Evolutionary conservation across 2,888 invertebrate species (phyloP), one percentile per base, ranked within the genome.

Genomic region (Eupelmus urozonus): DNA sequence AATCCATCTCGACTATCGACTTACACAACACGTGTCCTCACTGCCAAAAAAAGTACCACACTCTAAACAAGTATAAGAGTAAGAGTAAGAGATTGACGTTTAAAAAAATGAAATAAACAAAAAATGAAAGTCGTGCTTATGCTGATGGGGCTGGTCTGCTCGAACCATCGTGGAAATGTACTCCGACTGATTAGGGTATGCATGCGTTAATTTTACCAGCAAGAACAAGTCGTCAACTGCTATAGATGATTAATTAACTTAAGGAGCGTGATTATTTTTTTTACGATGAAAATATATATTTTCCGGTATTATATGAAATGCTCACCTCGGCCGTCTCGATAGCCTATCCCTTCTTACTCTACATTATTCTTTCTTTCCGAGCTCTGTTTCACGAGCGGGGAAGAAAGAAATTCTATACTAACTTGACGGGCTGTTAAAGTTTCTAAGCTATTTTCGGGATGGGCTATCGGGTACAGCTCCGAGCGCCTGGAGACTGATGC

Each of bases 251-350:
- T 88, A 88, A 87, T 88, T 88, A 72, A 78, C 85, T 87, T 88
- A 88, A 88, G 87, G 84, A 88, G 87, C 85, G 88, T 85, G 86
- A 87, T 88, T 88, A 89, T 89, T 89, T 89, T 89, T 89, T 88
- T 88, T 88, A 88, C 87, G 81, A 87, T 83, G 84, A 87, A 87
- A 88, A 88, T 88, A 88, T 88, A 88, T 89, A 89, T 89, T 88
- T 89, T 89, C 87, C 88, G 85, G 87, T 86, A 87, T 89, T 87
- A 88, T 89, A 88, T 89, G 89, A 88, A 89, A 89, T 84, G 88
- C 88, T 87, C 86, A 88, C 87, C 85, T 84, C 82, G 84, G 83
- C 78, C 55, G 79, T 85, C 85, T 85, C 83, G 85, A 83, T 84
- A 83, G 65, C 81, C 82, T 81, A 82, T 80, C 55, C 51, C 34